Percentiles rank a stretch among this genome's conserved stretches.
Conservation (phyloP, 1,140 invertebrate species). For the Mesaphorura yosii region DNA sequence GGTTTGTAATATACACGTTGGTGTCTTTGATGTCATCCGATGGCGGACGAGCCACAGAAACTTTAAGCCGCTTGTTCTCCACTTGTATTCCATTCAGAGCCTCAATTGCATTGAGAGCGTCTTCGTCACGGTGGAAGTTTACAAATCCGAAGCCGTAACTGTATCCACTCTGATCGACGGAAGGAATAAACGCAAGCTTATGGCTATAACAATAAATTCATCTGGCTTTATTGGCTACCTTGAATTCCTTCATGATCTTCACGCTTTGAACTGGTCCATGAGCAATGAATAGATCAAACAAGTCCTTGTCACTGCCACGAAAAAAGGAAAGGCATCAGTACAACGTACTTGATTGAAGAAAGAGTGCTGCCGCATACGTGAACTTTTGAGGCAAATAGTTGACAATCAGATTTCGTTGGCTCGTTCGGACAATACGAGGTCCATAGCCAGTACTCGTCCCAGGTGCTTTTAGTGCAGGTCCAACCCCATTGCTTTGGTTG, state of each 20-base stretch:
- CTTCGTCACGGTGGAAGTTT: slow-evolving; percentile 72
- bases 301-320: slow-evolving; percentile 79
- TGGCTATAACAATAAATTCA: too few relatives aligned
- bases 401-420: slow-evolving; percentile 5
- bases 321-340: too few relatives aligned
- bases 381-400: slow-evolving; percentile 61
- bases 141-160: slow-evolving; percentile 95
- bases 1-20: slow-evolving; percentile 85
- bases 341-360: too few relatives aligned
- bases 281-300: slow-evolving; percentile 73
- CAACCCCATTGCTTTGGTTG: too few relatives aligned
- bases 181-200: too few relatives aligned
- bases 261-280: slow-evolving; percentile 78
- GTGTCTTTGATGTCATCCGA: slow-evolving; percentile 89
- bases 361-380: too few relatives aligned
- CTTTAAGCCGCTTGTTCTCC: slow-evolving; percentile 74
- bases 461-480: too few relatives aligned
- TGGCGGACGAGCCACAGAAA: slow-evolving; percentile 79
- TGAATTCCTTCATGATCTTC: slow-evolving; percentile 81
- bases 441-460: too few relatives aligned
- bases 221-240: slow-evolving; percentile 42
- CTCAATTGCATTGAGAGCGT: slow-evolving; percentile 72
- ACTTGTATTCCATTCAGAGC: slow-evolving; percentile 77
- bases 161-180: slow-evolving; percentile 65
- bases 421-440: too few relatives aligned